A percentile compares a stretch with the other conserved stretches of the same genome.
These are phyloP conservation scores for Ptilodon capucinus DNA, from an alignment of 2,888 invertebrate species.

Conservation along the genomic window DNA sequence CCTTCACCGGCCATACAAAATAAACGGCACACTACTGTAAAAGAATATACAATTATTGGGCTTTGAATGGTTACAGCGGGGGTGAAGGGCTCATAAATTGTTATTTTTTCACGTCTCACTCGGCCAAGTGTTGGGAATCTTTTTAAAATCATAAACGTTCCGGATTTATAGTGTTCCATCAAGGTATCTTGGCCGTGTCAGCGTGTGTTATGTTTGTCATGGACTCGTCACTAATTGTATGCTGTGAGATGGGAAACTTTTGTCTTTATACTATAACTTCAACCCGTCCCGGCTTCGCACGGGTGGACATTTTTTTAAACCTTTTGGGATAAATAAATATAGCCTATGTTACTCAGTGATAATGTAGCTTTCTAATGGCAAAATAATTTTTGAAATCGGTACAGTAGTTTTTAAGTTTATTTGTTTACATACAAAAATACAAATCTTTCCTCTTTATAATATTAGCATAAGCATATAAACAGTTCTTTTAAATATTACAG, in stretches of 20 bases:
- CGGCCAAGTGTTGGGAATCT: slow-evolving; percentile 64
- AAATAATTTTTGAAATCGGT: too few relatives aligned
- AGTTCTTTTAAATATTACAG: too few relatives aligned
- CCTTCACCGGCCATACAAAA: slow-evolving; percentile 76
- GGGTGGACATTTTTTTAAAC: too few relatives aligned
- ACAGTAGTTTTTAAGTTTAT: too few relatives aligned
- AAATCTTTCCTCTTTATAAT: too few relatives aligned
- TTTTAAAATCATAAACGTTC: slow-evolving; percentile 74
- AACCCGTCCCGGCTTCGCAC: too few relatives aligned
- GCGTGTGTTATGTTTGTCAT: slow-evolving; percentile 46
- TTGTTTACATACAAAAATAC: too few relatives aligned
- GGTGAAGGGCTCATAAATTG: slow-evolving; percentile 82
- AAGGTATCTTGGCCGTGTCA: slow-evolving; percentile 62
- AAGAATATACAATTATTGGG: slow-evolving; percentile 82
- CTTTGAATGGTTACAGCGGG: slow-evolving; percentile 82
- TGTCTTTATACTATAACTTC: too few relatives aligned
- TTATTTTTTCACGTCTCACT: slow-evolving; percentile 58
- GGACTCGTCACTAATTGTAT: slow-evolving; percentile 71
- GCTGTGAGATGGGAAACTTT: slow-evolving; percentile 41
- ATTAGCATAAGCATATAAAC: too few relatives aligned
- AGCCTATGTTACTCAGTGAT: too few relatives aligned
- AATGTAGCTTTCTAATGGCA: too few relatives aligned
- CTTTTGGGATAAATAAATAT: too few relatives aligned
- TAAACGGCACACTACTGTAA: slow-evolving; percentile 81
- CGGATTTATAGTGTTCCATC: slow-evolving; percentile 67